phyloP scores from a whole-genome alignment of 1,140 invertebrate species.

The Idris sp. region DNA sequence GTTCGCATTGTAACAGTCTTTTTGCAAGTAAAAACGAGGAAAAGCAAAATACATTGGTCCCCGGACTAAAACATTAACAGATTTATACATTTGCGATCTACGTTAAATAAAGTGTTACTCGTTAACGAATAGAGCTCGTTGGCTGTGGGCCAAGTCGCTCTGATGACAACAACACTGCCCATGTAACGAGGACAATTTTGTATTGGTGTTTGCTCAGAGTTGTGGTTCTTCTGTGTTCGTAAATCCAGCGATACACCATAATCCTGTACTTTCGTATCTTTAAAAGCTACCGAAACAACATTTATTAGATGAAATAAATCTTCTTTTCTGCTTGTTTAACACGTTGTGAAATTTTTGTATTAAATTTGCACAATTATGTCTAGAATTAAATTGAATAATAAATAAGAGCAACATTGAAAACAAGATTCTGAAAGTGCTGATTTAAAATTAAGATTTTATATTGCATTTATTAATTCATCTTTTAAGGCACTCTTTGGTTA shows the following conservation, averaged over 20 bases:
- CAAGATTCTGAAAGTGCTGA: too few relatives aligned
- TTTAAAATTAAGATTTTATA: too few relatives aligned
- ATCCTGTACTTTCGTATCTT: constrained; percentile 3
- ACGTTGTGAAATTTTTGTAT: not conserved
- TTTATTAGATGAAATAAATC: not conserved
- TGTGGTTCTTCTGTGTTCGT: constrained; percentile 39
- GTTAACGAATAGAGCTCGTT: constrained; percentile 46
- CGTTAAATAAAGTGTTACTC: constrained; percentile 61
- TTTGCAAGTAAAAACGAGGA: too few relatives aligned
- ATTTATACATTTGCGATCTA: constrained; percentile 54
- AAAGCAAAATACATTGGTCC: too few relatives aligned
- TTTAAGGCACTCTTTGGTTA: too few relatives aligned
- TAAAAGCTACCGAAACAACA: constrained; percentile 1
- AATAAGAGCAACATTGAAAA: too few relatives aligned
- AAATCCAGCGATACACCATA: constrained; percentile 37
- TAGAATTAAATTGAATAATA: too few relatives aligned
- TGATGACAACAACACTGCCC: constrained; percentile 57
- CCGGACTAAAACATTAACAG: constrained; percentile 37
- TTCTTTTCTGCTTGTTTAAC: not conserved
- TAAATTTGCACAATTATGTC: not conserved
- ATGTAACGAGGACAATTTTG: constrained; percentile 60
- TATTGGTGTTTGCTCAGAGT: constrained; percentile 42
- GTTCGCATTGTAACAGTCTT: too few relatives aligned
- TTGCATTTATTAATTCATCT: too few relatives aligned
- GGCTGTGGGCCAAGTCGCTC: constrained; percentile 38